Evolutionary conservation across 2,888 invertebrate species (phyloP).

Genomic region (Drosophila incognita): DNA sequence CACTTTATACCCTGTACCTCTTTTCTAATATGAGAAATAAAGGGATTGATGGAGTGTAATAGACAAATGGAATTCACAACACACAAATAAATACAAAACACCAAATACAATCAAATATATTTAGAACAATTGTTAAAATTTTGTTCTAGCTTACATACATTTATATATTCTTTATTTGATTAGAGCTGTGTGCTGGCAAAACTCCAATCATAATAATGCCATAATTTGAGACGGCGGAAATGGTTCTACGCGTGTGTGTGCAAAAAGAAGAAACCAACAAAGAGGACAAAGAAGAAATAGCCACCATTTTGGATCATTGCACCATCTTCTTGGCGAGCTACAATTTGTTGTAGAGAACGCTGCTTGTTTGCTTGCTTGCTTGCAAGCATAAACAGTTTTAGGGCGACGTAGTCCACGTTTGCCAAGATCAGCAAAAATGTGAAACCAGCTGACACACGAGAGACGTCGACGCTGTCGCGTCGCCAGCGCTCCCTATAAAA

Average conservation of each 20-base stretch:
- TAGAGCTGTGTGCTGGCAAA: background rate
- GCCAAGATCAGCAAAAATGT: conserved; percentile 65
- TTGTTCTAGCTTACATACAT: too few species aligned
- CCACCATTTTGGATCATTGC: conserved; percentile 5
- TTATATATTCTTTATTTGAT: background rate
- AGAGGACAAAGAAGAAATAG: background rate
- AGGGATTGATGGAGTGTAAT: background rate
- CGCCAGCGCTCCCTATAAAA: conserved; percentile 62
- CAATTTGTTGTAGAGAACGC: background rate
- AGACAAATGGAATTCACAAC: background rate
- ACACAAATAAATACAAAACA: background rate
- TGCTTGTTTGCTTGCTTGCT: conserved; percentile 10
- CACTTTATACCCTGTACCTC: conserved; percentile 5
- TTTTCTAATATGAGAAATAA: background rate
- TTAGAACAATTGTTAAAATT: background rate
- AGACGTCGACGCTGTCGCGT: conserved; percentile 22
- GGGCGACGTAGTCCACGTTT: conserved; percentile 27
- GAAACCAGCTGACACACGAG: conserved; percentile 20
- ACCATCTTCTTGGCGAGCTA: background rate
- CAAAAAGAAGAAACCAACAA: background rate
- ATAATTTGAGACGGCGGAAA: background rate
- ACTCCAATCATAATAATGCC: background rate
- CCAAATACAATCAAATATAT: background rate
- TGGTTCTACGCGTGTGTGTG: background rate
- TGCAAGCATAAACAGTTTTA: conserved; percentile 47